phyloP scores from a whole-genome alignment of 2,797 vertebrate species.

The Carapus acus region DNA sequence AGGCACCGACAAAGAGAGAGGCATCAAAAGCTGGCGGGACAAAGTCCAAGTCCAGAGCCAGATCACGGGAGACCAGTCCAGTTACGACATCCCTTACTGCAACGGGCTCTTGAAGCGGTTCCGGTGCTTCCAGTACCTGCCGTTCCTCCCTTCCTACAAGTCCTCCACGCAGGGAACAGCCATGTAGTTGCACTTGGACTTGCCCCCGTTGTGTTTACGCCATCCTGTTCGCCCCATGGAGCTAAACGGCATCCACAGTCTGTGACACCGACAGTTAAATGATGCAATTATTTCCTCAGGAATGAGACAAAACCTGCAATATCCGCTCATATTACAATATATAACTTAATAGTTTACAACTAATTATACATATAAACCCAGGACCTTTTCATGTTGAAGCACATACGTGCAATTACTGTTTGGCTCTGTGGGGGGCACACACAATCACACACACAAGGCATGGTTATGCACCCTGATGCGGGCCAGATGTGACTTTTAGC shows the following conservation, averaged over 20 bases:
- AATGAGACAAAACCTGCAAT: no score
- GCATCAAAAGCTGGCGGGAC: conserved; percentile 55
- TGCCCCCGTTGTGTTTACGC: background rate
- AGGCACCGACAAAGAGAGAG: conserved; percentile 72
- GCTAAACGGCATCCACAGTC: background rate
- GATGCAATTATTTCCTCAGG: no score
- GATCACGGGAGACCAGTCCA: conserved; percentile 50
- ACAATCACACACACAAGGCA: background rate
- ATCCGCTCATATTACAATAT: no score
- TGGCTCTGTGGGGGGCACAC: background rate
- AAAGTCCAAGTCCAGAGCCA: conserved; percentile 33
- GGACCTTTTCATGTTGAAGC: background rate
- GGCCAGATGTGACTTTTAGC: background rate
- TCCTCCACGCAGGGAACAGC: conserved; percentile 20
- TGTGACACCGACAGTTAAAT: no score
- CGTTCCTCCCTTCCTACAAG: conserved; percentile 71
- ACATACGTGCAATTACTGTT: background rate
- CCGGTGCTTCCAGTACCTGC: conserved; percentile 61
- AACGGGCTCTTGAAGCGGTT: conserved; percentile 47
- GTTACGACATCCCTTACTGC: conserved; percentile 66
- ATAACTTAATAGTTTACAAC: background rate
- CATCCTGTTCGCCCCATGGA: background rate
- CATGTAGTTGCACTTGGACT: conserved; percentile 7
- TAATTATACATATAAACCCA: background rate
- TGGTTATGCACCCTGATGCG: background rate